Conservation (phyloP, 2,797 vertebrate species). For the Ctenosaura bakeri region DNA sequence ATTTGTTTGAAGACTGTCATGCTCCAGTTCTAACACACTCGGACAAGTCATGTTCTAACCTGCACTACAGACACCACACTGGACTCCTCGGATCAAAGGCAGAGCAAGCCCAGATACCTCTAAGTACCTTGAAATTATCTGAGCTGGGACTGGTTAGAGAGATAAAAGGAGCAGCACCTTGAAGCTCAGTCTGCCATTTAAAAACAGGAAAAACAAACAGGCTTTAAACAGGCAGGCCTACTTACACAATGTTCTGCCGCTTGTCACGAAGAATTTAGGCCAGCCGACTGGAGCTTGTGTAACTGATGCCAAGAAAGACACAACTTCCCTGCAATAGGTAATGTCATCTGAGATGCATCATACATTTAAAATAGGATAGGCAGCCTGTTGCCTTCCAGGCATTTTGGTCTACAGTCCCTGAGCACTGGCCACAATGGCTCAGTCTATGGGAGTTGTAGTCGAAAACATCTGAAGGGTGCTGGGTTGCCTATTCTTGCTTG, state of each 20-base stretch:
- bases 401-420: not conserved
- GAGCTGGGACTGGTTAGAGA: not conserved
- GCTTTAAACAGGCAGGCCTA: not conserved
- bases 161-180: conserved; percentile 6
- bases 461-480: not conserved
- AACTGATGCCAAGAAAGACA: conserved; percentile 3
- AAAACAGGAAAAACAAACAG: not conserved
- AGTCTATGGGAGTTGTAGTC: not conserved
- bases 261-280: not conserved
- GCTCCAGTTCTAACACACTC: not conserved
- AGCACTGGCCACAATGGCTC: not conserved
- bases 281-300: not conserved
- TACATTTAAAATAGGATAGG: not conserved
- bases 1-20: not conserved
- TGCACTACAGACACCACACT: not conserved
- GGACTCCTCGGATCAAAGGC: not conserved
- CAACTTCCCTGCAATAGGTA: not conserved
- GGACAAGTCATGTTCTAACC: not conserved
- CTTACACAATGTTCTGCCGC: too few relatives aligned
- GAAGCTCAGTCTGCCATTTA: not conserved
- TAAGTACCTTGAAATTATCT: not conserved
- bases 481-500: not conserved
- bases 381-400: not conserved
- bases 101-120: not conserved
- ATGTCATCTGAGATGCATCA: not conserved